Evolutionary conservation across 2,113 vertebrate genomes (phyloP), one percentile per base, ranked within the genome.

Genomic region (Jaculus jaculus): DNA sequence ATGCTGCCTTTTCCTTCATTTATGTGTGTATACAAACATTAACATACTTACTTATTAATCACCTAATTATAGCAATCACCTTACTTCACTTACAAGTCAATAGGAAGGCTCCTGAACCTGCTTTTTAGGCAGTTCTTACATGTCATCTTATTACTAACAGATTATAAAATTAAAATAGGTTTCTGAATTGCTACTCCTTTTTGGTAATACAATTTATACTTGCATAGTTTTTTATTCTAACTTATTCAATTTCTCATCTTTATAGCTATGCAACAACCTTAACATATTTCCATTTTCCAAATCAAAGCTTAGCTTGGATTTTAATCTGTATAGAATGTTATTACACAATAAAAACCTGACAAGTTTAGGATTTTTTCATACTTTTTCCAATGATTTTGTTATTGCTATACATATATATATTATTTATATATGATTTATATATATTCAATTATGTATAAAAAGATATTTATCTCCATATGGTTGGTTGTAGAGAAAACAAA

Each of bases 1-100:
- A 6, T 30, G 32, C 91, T 94, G 92, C 13, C 87, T 96, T 97
- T 94, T 96, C 85, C 42, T 8, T 95, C 82, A 80, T 72, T 84
- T 94, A 92, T 91, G 39, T 4, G 61, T 84, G 71, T 88, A 39
- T 61, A 39, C 89, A 92, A 32, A 84, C 93, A 95, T 93, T 84
- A 60, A 81, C 93, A 96, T 94, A 89, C 93, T 30, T 94, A 89
- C 93, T 30, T 84, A 92, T 74, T 77, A 97, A 86, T 94, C 77
- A 91, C 79, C 65, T 94, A 95, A 93, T 96, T 95, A 88, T 93
- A 87, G 90, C 86, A 95, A 90, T 24, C 0, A 42, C 60, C 42
- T 77, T 37, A 89, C 83, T 94, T 83, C 28, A 89, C 16, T 63
- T 87, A n/a, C n/a, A 77, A 65, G 20, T 81, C 51, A 93, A 68